Conservation (phyloP, 2,113 vertebrate genomes). For the Archilochus colubris region DNA sequence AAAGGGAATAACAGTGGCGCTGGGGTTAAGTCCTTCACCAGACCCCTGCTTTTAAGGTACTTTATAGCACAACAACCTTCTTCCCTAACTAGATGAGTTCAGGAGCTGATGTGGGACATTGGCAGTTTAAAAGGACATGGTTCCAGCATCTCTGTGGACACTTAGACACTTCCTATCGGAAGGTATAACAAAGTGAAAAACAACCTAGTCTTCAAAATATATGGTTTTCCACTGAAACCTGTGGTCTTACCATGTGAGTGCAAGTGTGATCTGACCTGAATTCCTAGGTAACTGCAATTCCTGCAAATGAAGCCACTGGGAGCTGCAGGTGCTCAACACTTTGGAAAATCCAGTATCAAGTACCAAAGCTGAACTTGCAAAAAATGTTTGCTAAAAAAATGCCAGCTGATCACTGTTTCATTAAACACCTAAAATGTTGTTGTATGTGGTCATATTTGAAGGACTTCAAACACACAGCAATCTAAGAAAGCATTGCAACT, state of each 20-base stretch:
- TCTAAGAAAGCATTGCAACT: background rate
- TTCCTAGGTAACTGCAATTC: background rate
- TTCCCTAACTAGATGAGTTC: background rate
- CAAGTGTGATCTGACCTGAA: background rate
- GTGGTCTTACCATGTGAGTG: background rate
- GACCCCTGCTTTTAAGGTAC: background rate
- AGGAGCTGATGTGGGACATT: background rate
- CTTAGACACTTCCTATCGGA: background rate
- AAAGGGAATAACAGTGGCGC: background rate
- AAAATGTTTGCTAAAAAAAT: background rate
- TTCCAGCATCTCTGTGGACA: background rate
- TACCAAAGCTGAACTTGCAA: conserved; percentile 13
- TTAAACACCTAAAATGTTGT: background rate
- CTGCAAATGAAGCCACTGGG: background rate
- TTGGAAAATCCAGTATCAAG: conserved; percentile 5
- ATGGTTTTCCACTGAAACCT: background rate
- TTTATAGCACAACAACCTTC: background rate
- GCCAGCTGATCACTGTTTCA: background rate
- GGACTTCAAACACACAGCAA: background rate
- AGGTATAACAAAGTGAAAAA: background rate
- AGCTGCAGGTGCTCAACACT: conserved; percentile 21
- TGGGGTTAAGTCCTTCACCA: background rate
- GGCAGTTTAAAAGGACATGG: background rate
- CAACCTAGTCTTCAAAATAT: background rate
- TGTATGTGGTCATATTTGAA: background rate